Evolutionary conservation across 2,888 invertebrate species (phyloP).

Genomic region (Stictocephala bisonia): DNA sequence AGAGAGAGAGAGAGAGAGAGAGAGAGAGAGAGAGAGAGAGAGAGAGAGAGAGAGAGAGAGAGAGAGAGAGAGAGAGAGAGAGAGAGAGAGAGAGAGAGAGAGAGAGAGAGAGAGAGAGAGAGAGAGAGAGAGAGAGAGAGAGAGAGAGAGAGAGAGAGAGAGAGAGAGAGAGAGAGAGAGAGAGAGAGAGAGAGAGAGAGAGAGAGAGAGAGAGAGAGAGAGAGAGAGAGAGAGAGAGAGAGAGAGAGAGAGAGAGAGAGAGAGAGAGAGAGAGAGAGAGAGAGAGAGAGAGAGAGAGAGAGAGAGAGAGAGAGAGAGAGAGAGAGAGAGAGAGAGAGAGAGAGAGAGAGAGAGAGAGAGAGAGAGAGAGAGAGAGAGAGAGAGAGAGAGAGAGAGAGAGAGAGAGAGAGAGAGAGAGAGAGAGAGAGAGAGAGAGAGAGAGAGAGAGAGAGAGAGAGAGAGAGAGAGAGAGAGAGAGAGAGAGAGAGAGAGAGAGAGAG

Average conservation of each 20-base stretch:
- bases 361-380: conserved; percentile 41
- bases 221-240: not conserved
- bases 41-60: conserved; percentile 40
- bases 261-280: not conserved
- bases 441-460: not conserved
- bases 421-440: not conserved
- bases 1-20: conserved; percentile 23
- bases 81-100: conserved; percentile 50
- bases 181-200: not conserved
- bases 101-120: not conserved
- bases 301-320: conserved; percentile 9
- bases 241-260: not conserved
- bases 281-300: not conserved
- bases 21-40: conserved; percentile 18
- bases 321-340: conserved; percentile 22
- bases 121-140: conserved; percentile 30
- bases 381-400: not conserved
- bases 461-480: not conserved
- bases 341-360: conserved; percentile 53
- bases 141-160: conserved; percentile 2
- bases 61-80: conserved; percentile 49
- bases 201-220: not conserved
- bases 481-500: not conserved
- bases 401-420: not conserved
- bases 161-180: not conserved